Evolutionary conservation across 1,140 invertebrate species (phyloP), one percentile per base, ranked within the genome.

Genomic region (Leptopilina boulardi): DNA sequence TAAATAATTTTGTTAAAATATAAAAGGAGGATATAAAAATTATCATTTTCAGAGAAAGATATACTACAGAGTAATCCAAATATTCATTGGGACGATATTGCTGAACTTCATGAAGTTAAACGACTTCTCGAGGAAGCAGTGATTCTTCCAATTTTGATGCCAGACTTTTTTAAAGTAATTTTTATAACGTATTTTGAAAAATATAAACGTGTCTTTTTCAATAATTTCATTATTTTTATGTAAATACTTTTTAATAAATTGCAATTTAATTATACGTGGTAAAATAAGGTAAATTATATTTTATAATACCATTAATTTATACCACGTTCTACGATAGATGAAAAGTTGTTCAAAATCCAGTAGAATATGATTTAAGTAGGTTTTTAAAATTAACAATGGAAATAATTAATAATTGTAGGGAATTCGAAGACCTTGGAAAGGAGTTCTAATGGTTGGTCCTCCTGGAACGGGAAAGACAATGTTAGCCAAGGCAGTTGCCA

Each of bases 401-500:
- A 51, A 30, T 51, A 30, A n/a, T n/a, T 47, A 30, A 38, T 44
- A 38, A 8, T 2, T 15, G n/a, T 87, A 96, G 94, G 97, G 97
- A 26, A 99, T 99, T 84, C 93, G 97, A 23, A 90, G 96, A 80
- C 96, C 96, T 54, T 98, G 96, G 96, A 96, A 98, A 92, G 98
- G 98, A 21, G 98, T 99, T 9, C 88, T 99, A 73, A 99, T 99
- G 98, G 98, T 98, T 77, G 98, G 98, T 3, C 98, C 98, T 18
- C 98, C 96, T 4, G 99, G 99, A 54, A 99, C 99, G 2, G 99
- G 99, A 13, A 99, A 99, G 93, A 99, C 99, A 0, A 97, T 99
- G 96, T 91, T 99, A 59, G 99, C 99, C 18, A 99, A 99, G 92
- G 99, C 99, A 8, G 98, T 99, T 3, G 99, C 99, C n/a, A 99